Evolutionary conservation across 2,113 vertebrate genomes (phyloP), one percentile per base, ranked within the genome.

Genomic region (Cyphomyrus plagiostoma): DNA sequence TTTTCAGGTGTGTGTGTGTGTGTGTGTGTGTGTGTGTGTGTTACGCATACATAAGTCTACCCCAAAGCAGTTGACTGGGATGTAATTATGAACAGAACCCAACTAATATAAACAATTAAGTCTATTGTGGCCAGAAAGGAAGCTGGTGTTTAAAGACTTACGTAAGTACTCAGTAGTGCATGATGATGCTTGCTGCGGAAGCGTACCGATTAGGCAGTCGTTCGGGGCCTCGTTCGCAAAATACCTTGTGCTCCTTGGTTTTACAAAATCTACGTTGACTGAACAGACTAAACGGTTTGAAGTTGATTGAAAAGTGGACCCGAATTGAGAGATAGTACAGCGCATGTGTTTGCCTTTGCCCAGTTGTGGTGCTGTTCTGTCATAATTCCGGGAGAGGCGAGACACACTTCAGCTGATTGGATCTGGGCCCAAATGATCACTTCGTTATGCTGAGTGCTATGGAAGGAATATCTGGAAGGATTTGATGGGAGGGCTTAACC

Each of bases 401-500:
- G n/a, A 52, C 15, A 74, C 84, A 90, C 85, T 90, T 52, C 85
- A 46, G 84, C 84, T 66, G 89, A 89, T 88, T 90, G 84, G 85
- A 50, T 90, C 48, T 74, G 62, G 49, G 26, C 46, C 21, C 70
- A 45, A 87, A 53, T 21, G 13, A 90, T 62, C 66, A 49, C 66
- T 88, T 88, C 74, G 88, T 88, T 83, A 88, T 58, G 45, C 86
- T 90, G 82, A 90, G 86, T 90, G 52, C 86, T 62, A 62, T 15
- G 26, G 89, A 52, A 48, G 84, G 58, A 90, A 87, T 53, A 53
- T 50, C 82, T 46, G 8, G 35, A 26, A 74, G 23, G 70, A 56
- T 89, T 56, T 35, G n/a, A 48, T 2, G 23, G 52, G 26, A 62
- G 50, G 74, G 48, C 88, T 53, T 89, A 56, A 82, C 42, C n/a